Base-by-base conservation (phyloP, 2,113 vertebrate genomes). In the Dryoscopus gambensis region DNA sequence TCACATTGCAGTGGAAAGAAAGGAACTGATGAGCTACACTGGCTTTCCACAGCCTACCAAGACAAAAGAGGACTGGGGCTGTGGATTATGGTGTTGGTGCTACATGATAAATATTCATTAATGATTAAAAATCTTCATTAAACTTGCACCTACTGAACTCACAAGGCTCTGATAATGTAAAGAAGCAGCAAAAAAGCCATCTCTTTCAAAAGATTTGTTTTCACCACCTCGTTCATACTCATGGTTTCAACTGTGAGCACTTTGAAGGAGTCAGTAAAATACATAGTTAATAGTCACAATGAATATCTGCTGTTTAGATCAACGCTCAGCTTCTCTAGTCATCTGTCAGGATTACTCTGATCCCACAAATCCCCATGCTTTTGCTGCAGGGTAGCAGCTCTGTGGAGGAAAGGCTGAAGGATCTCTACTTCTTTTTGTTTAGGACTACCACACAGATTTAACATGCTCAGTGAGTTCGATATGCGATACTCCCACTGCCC, bases 401-500 rank as follows among this genome's bases (percentile, higher is more conserved):
- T 19, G 22, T 1, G 7, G 57, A 68, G 27, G 24, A 37, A 62
- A 68, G 35, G 59, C n/a, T 68, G 17, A 14, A 22, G 46, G 30
- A 50, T 59, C 52, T 60, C 24, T 83, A 6, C 5, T 4, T 12
- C 57, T 64, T 78, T 90, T 16, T 20, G 52, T 56, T 87, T 23
- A 60, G 59, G 57, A 52, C 25, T 31, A 31, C 11, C 19, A 20
- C 3, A 9, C 3, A 46, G 53, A 31, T 71, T 52, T 75, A 50
- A 90, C 60, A 44, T 2, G n/a, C 31, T 33, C 0, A 0, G 28
- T 31, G 22, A 63, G 40, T 31, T 27, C 0, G 0, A 16, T 6
- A 24, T 0, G 0, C 0, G 0, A 28, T 20, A 31, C 25, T 37
- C 33, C 39, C 52, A 13, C 25, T 37, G 62, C 39, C 65, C 42